A percentile compares a stretch with the other conserved stretches of the same genome.
Evolutionary conservation across 2,113 vertebrate species (phyloP).

Genomic region (Casuarius casuarius): DNA sequence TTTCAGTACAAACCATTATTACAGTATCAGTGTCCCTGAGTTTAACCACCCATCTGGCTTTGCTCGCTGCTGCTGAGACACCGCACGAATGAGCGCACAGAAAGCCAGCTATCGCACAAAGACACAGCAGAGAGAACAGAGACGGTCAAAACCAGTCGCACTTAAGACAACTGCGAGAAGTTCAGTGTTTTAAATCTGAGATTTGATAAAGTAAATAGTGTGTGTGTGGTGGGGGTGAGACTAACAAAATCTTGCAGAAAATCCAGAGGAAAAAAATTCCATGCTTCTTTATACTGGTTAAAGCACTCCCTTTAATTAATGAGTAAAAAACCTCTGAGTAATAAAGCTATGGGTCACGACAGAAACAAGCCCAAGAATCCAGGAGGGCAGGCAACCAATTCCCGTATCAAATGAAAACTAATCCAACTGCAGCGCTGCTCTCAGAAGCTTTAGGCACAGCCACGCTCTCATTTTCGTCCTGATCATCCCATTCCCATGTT

Average conservation of each 20-base stretch:
- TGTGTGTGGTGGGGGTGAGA: background rate
- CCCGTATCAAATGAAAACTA: background rate
- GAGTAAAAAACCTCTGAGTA: background rate
- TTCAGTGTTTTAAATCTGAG: background rate
- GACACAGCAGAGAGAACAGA: rapidly evolving
- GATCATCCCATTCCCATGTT: background rate
- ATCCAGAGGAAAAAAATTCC: background rate
- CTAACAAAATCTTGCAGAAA: background rate
- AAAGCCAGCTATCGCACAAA: background rate
- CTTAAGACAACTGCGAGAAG: background rate
- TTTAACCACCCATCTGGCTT: background rate
- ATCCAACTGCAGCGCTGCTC: background rate
- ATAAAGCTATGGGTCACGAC: rapidly evolving
- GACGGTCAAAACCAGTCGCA: background rate
- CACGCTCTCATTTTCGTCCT: background rate
- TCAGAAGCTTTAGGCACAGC: background rate
- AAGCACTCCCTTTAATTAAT: background rate
- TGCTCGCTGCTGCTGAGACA: background rate
- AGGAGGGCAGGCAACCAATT: background rate
- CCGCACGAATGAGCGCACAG: rapidly evolving
- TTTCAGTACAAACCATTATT: background rate
- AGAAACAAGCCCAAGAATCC: background rate
- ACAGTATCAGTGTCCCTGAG: background rate
- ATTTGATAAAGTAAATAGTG: background rate
- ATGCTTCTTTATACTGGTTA: rapidly evolving